Percentiles rank a stretch among this genome's conserved stretches.
Conservation (phyloP, 2,797 vertebrate genomes). For the Hylomyscus alleni region DNA sequence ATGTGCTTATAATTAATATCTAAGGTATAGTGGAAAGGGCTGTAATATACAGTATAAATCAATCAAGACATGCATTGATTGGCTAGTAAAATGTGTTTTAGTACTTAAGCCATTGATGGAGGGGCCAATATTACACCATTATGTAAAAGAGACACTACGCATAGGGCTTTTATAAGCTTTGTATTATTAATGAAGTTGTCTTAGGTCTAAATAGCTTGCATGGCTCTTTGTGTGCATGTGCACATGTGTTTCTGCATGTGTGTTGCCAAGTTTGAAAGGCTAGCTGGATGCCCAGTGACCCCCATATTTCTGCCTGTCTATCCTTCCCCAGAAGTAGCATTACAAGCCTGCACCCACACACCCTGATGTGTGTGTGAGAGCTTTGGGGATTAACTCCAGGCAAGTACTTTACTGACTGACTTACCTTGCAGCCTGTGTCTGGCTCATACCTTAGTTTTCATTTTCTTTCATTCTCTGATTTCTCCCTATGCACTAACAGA, state of each 20-base stretch:
- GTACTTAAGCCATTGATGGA: neutral
- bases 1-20: neutral
- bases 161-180: neutral
- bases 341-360: neutral
- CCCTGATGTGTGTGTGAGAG: neutral
- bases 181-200: neutral
- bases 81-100: neutral
- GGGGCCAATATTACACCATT: neutral
- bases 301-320: neutral
- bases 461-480: neutral
- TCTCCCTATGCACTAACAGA: neutral
- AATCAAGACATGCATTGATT: neutral
- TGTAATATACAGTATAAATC: neutral
- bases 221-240: neutral
- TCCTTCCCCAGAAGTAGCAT: neutral
- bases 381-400: neutral
- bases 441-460: neutral
- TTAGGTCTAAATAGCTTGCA: neutral
- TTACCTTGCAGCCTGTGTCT: neutral
- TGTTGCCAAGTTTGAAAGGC: neutral
- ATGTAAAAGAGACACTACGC: neutral
- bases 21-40: neutral
- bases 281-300: neutral
- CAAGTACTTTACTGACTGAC: neutral
- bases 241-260: neutral